These are phyloP conservation scores for Callyntrura guangdongensis DNA, from an alignment of 2,888 invertebrate species.

Conservation along the genomic window DNA sequence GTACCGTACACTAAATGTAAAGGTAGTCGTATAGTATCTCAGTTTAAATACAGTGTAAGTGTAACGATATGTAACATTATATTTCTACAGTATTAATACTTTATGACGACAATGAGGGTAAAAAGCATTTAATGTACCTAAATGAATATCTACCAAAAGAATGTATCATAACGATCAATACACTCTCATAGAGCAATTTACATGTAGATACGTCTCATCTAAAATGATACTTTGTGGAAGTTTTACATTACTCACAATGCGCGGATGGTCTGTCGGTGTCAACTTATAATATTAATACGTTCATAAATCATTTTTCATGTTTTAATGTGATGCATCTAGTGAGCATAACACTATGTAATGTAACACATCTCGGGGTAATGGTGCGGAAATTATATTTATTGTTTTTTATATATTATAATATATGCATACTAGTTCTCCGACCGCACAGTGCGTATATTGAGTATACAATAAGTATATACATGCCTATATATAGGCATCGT, in stretches of 20 bases:
- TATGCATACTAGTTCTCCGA: not conserved
- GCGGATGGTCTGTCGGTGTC: constrained; percentile 5
- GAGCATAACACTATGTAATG: constrained; percentile 13
- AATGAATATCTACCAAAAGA: not conserved
- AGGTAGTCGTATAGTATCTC: too few species aligned
- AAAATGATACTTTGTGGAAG: constrained; percentile 35
- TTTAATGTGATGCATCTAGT: not conserved
- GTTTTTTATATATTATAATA: constrained; percentile 36
- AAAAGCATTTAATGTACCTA: constrained; percentile 34
- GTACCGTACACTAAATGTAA: not conserved
- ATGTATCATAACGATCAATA: not conserved
- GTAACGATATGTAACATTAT: too few species aligned
- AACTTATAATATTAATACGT: not conserved
- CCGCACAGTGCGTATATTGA: not conserved
- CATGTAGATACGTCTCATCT: constrained; percentile 25
- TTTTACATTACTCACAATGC: constrained; percentile 1
- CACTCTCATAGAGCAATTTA: not conserved
- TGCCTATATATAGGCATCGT: not conserved
- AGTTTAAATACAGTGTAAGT: too few species aligned
- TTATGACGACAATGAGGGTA: constrained; percentile 8
- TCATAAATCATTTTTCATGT: constrained; percentile 47
- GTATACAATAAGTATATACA: not conserved
- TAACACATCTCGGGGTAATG: constrained; percentile 37
- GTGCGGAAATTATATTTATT: constrained; percentile 63
- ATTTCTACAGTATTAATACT: constrained; percentile 3